Percentiles rank a stretch among this genome's conserved stretches.
Evolutionary conservation across 2,797 vertebrate genomes (phyloP).

Genomic region (Muraenolepis orangiensis): DNA sequence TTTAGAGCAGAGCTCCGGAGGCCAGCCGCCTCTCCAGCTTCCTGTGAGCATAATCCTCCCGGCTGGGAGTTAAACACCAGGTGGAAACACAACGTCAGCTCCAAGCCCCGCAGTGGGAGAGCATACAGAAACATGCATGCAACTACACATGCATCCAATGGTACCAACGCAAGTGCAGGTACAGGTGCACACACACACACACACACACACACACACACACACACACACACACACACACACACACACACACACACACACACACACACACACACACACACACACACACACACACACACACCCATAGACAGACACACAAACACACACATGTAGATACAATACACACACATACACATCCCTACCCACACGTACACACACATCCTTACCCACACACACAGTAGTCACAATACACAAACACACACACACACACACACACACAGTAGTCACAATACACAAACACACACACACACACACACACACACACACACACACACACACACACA

Average conservation of each 20-base stretch:
- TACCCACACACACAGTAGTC: slow-evolving; percentile 4
- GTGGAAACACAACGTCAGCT: slow-evolving; percentile 19
- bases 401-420: slow-evolving; percentile 3
- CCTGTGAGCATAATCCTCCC: slow-evolving; percentile 60
- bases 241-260: background rate
- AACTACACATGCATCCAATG: no score
- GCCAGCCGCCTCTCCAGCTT: slow-evolving; percentile 38
- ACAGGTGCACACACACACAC: background rate
- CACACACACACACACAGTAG: slow-evolving; percentile 5
- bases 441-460: background rate
- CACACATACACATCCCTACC: background rate
- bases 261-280: background rate
- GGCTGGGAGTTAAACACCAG: slow-evolving; percentile 48
- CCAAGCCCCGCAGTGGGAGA: background rate
- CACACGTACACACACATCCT: slow-evolving; percentile 5
- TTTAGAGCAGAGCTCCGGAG: slow-evolving; percentile 33
- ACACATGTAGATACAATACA: background rate
- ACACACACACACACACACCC: background rate
- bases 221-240: background rate
- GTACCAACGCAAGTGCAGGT: slow-evolving; percentile 2
- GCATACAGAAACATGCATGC: background rate
- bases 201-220: background rate
- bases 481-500: slow-evolving; percentile 17
- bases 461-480: slow-evolving; percentile 16
- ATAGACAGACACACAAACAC: background rate